Evolutionary conservation across 2,888 invertebrate species (phyloP).

Genomic region (Drosophila austrosaltans): DNA sequence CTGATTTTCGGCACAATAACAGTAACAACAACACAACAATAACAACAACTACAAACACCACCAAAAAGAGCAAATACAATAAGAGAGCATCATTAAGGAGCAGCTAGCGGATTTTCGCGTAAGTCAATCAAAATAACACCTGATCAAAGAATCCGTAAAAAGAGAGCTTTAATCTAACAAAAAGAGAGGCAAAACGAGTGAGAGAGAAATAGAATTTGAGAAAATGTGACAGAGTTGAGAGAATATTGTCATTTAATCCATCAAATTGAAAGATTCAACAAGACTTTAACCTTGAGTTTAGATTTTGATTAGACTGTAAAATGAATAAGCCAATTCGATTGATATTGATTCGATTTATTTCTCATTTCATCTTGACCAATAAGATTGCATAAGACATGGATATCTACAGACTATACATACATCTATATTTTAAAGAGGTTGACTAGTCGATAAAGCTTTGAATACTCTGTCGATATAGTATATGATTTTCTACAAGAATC

Average conservation of each 20-base stretch:
- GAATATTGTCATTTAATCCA: neutral
- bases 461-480: too few species aligned
- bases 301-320: neutral
- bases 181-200: neutral
- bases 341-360: neutral
- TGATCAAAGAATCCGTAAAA: neutral
- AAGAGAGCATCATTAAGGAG: constrained; percentile 2
- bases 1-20: constrained; percentile 53
- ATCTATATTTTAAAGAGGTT: too few species aligned
- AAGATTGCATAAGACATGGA: too few species aligned
- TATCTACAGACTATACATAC: too few species aligned
- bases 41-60: constrained; percentile 35
- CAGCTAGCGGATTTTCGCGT: constrained; percentile 22
- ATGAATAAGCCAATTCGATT: neutral
- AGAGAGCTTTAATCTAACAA: neutral
- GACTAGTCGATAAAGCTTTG: too few species aligned
- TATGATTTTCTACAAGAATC: too few species aligned
- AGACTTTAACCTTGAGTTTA: constrained; percentile 2
- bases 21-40: constrained; percentile 15
- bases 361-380: too few species aligned
- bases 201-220: neutral
- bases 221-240: neutral
- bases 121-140: constrained; percentile 16
- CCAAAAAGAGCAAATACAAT: constrained; percentile 27
- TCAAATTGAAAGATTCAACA: constrained; percentile 1